Evolutionary conservation across 2,888 invertebrate genomes (phyloP).

Genomic region (Auanema freiburgensis): DNA sequence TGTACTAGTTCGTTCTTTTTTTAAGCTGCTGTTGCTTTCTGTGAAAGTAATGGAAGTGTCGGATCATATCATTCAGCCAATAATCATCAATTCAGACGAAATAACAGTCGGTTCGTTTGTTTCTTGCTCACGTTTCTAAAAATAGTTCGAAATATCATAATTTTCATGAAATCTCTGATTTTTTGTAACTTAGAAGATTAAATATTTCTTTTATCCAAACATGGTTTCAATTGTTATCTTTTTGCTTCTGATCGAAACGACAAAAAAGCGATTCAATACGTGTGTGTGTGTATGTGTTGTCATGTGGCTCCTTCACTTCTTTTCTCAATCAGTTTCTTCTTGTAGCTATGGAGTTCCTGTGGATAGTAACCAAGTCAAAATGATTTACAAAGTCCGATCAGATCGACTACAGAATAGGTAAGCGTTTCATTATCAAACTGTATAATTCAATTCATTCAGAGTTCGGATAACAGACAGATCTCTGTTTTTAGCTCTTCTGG

Average conservation of each 20-base stretch:
- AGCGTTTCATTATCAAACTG: conserved; percentile 10
- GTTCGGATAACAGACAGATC: conserved; percentile 42
- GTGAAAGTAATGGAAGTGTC: conserved; percentile 44
- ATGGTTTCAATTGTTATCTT: no score
- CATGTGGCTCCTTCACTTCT: no score
- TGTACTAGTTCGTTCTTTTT: conserved; percentile 3
- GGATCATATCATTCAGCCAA: conserved; percentile 37
- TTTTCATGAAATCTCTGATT: conserved; percentile 11
- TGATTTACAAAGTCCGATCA: conserved; percentile 60
- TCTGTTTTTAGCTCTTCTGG: conserved; percentile 46
- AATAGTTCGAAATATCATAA: conserved; percentile 13
- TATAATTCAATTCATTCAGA: conserved; percentile 19
- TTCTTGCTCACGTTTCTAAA: not conserved
- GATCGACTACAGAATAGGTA: conserved; percentile 45
- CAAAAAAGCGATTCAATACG: no score
- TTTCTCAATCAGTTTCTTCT: not conserved
- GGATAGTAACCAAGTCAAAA: conserved; percentile 59
- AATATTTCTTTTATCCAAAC: no score
- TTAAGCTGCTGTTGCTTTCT: conserved; percentile 39
- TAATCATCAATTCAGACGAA: conserved; percentile 35
- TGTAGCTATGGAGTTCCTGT: conserved; percentile 61
- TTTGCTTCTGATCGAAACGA: no score
- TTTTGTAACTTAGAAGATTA: not conserved
- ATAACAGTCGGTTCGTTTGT: conserved; percentile 48
- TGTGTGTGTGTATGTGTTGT: no score